These are phyloP conservation scores for Columbina picui DNA, from an alignment of 2,113 vertebrate genomes.

Conservation along the genomic window DNA sequence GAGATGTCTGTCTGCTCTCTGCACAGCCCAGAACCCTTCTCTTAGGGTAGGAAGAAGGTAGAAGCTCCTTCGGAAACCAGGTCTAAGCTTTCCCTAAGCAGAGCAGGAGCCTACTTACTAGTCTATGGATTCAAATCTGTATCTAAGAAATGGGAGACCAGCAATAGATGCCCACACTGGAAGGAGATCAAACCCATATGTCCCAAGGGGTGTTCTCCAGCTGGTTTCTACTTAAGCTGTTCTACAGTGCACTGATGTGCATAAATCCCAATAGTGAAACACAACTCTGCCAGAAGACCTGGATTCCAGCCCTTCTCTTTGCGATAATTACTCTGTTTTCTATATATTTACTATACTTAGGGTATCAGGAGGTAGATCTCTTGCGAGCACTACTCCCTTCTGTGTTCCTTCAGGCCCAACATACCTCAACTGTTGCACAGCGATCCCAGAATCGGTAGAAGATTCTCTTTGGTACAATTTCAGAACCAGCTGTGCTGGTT, in stretches of 20 bases:
- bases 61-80: not conserved
- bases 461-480: not conserved
- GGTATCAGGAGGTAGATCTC: not conserved
- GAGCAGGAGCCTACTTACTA: not conserved
- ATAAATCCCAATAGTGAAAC: not conserved
- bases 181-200: not conserved
- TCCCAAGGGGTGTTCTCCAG: not conserved
- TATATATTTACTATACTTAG: not conserved
- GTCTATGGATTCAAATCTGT: not conserved
- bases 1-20: not conserved
- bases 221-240: not conserved
- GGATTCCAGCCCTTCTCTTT: not conserved
- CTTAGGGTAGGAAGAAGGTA: not conserved
- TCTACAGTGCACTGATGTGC: not conserved
- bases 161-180: not conserved
- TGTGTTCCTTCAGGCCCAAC: not conserved
- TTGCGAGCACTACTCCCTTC: not conserved
- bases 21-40: not conserved
- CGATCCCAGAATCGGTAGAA: accelerated
- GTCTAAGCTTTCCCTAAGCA: not conserved
- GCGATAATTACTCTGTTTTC: not conserved
- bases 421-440: not conserved
- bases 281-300: not conserved
- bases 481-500: not conserved
- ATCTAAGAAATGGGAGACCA: not conserved